Percentiles rank a stretch among this genome's conserved stretches.
These are phyloP conservation scores for Eupithecia exiguata DNA, from an alignment of 2,888 invertebrate species.

Conservation along the genomic window DNA sequence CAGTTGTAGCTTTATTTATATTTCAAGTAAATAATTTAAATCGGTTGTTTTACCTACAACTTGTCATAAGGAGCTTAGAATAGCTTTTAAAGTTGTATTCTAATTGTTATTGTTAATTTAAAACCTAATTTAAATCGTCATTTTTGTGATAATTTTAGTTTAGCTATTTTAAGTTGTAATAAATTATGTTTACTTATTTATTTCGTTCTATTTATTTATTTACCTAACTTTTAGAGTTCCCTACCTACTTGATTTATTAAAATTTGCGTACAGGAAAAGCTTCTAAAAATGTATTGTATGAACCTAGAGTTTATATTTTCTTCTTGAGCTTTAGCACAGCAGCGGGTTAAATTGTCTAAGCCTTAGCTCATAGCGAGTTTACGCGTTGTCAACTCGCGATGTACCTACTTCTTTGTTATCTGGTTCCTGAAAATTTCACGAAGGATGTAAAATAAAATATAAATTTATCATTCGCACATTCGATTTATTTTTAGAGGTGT, in stretches of 20 bases:
- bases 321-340: too few species aligned
- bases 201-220: constrained; percentile 10
- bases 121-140: constrained; percentile 30
- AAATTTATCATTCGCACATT: constrained; percentile 58
- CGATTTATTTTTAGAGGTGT: constrained; percentile 70
- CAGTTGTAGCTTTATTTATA: not conserved
- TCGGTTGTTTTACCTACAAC: not conserved
- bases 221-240: not conserved
- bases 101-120: not conserved
- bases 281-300: not conserved
- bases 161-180: constrained; percentile 20
- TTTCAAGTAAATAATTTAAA: not conserved
- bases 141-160: constrained; percentile 42
- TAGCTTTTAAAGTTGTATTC: not conserved
- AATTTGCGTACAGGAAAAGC: not conserved
- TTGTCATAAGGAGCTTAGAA: not conserved
- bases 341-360: too few species aligned
- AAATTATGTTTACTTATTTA: constrained; percentile 29
- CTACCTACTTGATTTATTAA: not conserved
- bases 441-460: constrained; percentile 25
- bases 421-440: not conserved
- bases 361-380: too few species aligned
- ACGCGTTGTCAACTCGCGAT: too few species aligned
- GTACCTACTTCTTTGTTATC: not conserved
- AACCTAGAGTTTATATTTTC: too few species aligned